A percentile compares a stretch with the other conserved stretches of the same genome.
Evolutionary conservation across 2,113 vertebrate genomes (phyloP).

Genomic region (Laticauda laticaudata): DNA sequence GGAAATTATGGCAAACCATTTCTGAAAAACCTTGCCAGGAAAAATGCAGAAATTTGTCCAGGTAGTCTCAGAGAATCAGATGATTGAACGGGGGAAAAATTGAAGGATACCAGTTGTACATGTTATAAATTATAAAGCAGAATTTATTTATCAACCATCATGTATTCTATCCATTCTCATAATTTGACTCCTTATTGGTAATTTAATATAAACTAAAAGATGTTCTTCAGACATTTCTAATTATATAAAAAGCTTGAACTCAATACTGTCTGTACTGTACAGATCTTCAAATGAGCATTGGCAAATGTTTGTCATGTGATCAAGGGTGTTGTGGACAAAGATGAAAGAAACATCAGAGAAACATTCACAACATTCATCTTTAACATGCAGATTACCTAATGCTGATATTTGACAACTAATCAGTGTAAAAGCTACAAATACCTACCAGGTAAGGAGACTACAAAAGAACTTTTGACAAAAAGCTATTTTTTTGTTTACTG

Average conservation of each 20-base stretch:
- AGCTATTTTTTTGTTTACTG: background rate
- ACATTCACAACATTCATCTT: constrained; percentile 48
- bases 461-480: background rate
- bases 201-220: constrained; percentile 7
- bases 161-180: background rate
- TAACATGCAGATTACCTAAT: constrained; percentile 54
- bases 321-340: constrained; percentile 40
- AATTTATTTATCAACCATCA: constrained; percentile 15
- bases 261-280: background rate
- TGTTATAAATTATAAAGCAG: background rate
- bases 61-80: background rate
- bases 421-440: constrained; percentile 48
- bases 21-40: background rate
- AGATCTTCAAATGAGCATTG: constrained; percentile 54
- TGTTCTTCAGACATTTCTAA: constrained; percentile 16
- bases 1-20: background rate
- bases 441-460: background rate
- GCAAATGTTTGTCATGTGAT: constrained; percentile 32
- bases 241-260: constrained; percentile 5
- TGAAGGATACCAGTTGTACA: background rate
- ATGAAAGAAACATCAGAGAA: constrained; percentile 55
- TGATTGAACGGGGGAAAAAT: background rate
- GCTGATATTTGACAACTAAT: constrained; percentile 42
- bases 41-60: background rate
- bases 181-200: constrained; percentile 14